phyloP scores from a whole-genome alignment of 2,888 invertebrate genomes.

The Lydus trimaculatus region DNA sequence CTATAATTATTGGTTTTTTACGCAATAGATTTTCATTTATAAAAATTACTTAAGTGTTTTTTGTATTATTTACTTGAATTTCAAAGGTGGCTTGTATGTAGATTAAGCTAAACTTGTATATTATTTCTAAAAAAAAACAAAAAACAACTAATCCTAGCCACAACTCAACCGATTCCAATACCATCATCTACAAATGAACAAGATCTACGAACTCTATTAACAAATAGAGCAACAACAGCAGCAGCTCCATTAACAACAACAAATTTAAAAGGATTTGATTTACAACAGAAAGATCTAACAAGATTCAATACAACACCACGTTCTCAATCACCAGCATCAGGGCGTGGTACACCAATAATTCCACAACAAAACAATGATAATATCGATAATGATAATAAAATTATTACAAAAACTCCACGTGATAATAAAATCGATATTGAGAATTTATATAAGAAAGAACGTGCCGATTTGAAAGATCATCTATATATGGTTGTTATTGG shows the following conservation, averaged over 20 bases:
- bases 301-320: conserved; percentile 65
- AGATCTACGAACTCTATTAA: neutral
- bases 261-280: conserved; percentile 67
- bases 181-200: neutral
- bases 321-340: conserved; percentile 74
- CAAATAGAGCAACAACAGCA: neutral
- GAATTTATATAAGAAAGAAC: conserved; percentile 73
- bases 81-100: neutral
- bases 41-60: too few species aligned
- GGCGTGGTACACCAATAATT: conserved; percentile 63
- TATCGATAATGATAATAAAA: conserved; percentile 37
- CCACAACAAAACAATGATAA: conserved; percentile 25
- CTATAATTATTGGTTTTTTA: too few species aligned
- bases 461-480: conserved; percentile 83
- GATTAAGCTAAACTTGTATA: neutral
- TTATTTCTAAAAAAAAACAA: neutral
- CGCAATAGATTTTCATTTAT: too few species aligned
- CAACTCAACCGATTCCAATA: conserved; percentile 24
- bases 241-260: conserved; percentile 49
- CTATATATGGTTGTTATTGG: conserved; percentile 93
- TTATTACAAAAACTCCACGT: conserved; percentile 53
- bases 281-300: conserved; percentile 53
- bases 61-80: neutral
- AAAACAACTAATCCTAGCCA: conserved; percentile 14
- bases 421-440: conserved; percentile 68